These are phyloP conservation scores for Drosophila bocki DNA, from an alignment of 1,140 invertebrate genomes.

Conservation along the genomic window DNA sequence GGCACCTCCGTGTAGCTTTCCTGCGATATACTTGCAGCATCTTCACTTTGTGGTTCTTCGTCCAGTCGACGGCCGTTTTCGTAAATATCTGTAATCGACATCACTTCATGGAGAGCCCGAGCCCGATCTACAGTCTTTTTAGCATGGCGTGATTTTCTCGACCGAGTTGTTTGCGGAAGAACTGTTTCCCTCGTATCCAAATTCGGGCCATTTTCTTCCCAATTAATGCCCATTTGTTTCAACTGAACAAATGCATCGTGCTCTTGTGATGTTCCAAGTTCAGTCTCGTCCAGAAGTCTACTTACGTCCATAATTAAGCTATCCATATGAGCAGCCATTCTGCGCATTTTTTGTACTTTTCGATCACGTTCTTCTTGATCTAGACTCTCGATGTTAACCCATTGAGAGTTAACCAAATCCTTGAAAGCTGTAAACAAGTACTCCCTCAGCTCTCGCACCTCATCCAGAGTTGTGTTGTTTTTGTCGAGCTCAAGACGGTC, in stretches of 20 bases:
- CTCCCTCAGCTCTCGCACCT: slow-evolving; percentile 33
- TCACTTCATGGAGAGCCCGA: background rate
- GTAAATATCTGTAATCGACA: background rate
- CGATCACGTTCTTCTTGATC: slow-evolving; percentile 8
- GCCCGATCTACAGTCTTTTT: background rate
- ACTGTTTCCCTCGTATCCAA: background rate
- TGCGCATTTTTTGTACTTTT: background rate
- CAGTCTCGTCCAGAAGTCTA: background rate
- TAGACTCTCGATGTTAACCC: background rate
- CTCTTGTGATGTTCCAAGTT: background rate
- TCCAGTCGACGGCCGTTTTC: background rate
- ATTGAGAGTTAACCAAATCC: slow-evolving; percentile 28
- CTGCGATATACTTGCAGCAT: no score
- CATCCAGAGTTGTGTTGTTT: slow-evolving; percentile 6
- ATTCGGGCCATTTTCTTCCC: background rate
- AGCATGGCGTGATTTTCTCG: background rate
- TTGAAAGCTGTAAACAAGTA: slow-evolving; percentile 49
- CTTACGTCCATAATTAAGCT: slow-evolving; percentile 29
- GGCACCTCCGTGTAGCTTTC: background rate
- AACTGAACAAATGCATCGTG: background rate
- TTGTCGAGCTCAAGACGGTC: slow-evolving; percentile 13
- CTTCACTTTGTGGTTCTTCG: background rate
- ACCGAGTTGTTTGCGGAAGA: background rate
- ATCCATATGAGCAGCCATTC: slow-evolving; percentile 2
- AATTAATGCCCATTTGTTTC: background rate